A percentile compares a stretch with the other conserved stretches of the same genome.
Conservation (phyloP, 2,797 vertebrate genomes). For the Cercopithecus hamlyni region DNA sequence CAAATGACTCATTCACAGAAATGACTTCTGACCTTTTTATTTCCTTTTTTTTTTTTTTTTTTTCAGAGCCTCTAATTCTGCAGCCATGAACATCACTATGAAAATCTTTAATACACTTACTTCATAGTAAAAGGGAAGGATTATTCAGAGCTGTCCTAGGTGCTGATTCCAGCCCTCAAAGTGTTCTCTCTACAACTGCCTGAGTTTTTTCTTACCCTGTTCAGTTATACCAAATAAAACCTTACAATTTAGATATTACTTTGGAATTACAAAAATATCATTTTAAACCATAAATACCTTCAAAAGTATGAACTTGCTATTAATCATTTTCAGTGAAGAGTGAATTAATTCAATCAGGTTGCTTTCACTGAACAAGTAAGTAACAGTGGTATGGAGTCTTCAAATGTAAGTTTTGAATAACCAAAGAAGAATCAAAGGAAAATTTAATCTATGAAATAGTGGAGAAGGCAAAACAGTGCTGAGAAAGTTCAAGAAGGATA, state of each 20-base stretch:
- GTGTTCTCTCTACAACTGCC: not conserved
- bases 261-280: not conserved
- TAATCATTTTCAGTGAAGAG: not conserved
- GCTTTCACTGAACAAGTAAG: not conserved
- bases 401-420: not conserved
- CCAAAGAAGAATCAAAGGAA: not conserved
- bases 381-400: not conserved
- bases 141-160: not conserved
- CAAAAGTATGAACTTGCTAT: not conserved
- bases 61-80: not conserved
- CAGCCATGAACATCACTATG: not conserved
- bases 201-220: not conserved
- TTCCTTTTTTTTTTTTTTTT: not conserved
- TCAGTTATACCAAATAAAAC: not conserved
- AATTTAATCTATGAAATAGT: not conserved
- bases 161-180: not conserved
- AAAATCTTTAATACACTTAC: not conserved
- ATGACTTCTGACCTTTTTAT: not conserved
- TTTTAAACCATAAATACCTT: not conserved
- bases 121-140: not conserved
- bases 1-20: not conserved
- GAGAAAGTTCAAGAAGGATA: not conserved
- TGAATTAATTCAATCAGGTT: not conserved
- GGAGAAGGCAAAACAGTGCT: not conserved
- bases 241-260: not conserved